These are phyloP conservation scores for Psix sp. DNA, from an alignment of 1,140 invertebrate species.

Conservation along the genomic window DNA sequence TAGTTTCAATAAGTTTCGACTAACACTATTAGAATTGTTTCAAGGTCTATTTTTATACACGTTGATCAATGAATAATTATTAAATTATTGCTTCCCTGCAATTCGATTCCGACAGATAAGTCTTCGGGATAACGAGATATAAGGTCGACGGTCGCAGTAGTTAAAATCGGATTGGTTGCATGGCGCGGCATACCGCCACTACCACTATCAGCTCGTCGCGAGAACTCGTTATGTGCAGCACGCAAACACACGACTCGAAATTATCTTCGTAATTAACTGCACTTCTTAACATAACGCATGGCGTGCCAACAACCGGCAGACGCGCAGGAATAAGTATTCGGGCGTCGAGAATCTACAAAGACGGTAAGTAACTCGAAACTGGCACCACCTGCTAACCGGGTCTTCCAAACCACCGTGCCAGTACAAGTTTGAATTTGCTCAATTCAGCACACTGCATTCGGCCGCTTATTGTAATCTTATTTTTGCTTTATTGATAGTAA, in stretches of 20 bases:
- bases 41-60: no score
- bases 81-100: no score
- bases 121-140: conserved; percentile 52
- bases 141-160: conserved; percentile 27
- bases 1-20: no score
- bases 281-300: conserved; percentile 77
- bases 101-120: conserved; percentile 42
- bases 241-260: conserved; percentile 75
- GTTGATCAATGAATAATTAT: no score
- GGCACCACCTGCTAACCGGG: conserved; percentile 70
- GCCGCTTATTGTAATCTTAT: conserved; percentile 40
- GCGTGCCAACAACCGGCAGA: conserved; percentile 73
- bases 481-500: conserved; percentile 32
- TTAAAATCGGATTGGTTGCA: conserved; percentile 70
- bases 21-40: no score
- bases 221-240: conserved; percentile 76
- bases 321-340: conserved; percentile 69
- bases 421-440: conserved; percentile 41
- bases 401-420: conserved; percentile 12
- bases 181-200: conserved; percentile 57
- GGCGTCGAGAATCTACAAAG: conserved; percentile 66
- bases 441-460: conserved; percentile 29
- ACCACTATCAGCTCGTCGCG: conserved; percentile 60
- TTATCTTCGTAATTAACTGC: conserved; percentile 78
- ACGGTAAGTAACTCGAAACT: conserved; percentile 74